Conservation (phyloP, 2,113 vertebrate species). For the Erythrolamprus reginae region DNA sequence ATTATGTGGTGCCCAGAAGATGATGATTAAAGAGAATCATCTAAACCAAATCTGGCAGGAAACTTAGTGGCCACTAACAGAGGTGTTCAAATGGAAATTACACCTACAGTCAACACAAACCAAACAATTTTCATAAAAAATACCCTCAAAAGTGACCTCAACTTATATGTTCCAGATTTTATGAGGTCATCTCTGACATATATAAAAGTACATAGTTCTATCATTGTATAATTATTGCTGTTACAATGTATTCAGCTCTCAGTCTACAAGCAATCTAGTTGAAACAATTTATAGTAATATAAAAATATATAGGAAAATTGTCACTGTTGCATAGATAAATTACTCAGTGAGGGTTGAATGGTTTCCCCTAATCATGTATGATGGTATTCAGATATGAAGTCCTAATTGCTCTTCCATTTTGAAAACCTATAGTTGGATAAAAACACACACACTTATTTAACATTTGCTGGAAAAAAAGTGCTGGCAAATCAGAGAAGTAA, state of each 20-base stretch:
- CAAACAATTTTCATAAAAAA: neutral
- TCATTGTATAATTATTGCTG: neutral
- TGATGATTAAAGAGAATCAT: neutral
- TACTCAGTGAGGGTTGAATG: neutral
- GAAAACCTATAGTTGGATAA: neutral
- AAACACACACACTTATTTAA: neutral
- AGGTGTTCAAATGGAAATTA: neutral
- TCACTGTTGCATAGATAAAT: neutral
- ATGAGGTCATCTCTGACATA: neutral
- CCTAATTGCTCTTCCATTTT: neutral
- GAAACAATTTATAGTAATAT: neutral
- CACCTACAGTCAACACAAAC: neutral
- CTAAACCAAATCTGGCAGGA: neutral
- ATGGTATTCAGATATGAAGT: neutral
- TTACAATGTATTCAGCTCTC: neutral
- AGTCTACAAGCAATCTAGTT: neutral
- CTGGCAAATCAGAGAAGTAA: slow-evolving; percentile 17
- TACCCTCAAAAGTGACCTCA: neutral
- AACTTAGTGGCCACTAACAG: neutral
- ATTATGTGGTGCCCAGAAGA: neutral
- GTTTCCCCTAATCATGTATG: neutral
- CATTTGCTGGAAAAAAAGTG: neutral
- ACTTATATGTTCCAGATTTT: neutral
- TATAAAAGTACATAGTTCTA: neutral
- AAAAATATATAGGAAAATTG: neutral